phyloP scores from a whole-genome alignment of 2,113 vertebrate genomes.

The Rhabdomys dilectus region DNA sequence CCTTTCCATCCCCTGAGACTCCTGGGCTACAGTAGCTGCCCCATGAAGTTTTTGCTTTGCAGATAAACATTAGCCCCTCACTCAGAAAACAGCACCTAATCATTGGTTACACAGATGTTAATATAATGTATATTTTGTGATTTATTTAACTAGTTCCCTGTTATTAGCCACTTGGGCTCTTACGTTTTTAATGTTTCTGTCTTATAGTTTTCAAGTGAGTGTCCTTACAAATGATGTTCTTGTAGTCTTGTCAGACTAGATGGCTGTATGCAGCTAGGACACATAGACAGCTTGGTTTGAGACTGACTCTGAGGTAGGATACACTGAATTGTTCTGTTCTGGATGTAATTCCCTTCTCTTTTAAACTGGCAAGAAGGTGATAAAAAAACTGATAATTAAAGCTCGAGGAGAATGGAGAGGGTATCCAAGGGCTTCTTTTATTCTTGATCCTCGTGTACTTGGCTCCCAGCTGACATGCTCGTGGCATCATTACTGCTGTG shows the following conservation, averaged over 20 bases:
- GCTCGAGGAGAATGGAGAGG: background rate
- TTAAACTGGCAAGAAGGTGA: background rate
- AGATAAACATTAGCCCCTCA: background rate
- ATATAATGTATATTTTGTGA: background rate
- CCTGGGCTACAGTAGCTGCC: background rate
- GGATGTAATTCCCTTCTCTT: accelerated
- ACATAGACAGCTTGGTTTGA: background rate
- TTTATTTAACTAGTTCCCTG: background rate
- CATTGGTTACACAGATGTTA: background rate
- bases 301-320: no score
- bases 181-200: background rate
- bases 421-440: background rate
- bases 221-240: background rate
- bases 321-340: background rate
- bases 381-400: background rate
- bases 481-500: background rate
- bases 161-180: background rate
- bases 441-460: background rate
- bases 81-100: background rate
- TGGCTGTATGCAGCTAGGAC: background rate
- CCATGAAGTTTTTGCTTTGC: background rate
- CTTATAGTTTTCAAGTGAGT: background rate
- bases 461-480: background rate
- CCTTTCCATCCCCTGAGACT: background rate
- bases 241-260: background rate